phyloP scores from a whole-genome alignment of 92 coral and sea anemone species.

The Metridium senile region DNA sequence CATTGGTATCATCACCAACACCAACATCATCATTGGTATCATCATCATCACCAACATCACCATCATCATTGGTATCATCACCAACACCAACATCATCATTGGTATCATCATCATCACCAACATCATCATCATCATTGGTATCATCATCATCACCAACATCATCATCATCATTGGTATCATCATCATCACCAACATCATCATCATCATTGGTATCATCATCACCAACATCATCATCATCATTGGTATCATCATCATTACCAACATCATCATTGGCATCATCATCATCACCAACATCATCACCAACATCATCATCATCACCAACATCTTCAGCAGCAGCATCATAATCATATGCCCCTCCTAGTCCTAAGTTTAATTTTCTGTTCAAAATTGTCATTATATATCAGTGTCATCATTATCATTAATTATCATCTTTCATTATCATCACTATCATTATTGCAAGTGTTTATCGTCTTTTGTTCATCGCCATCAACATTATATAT shows the following conservation, averaged over 20 bases:
- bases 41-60: neutral
- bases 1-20: neutral
- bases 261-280: no score
- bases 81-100: constrained; percentile 6
- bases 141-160: neutral
- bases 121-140: neutral
- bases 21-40: neutral
- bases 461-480: no score
- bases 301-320: no score
- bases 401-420: no score
- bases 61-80: neutral
- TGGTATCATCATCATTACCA: neutral
- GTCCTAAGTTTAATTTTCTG: no score
- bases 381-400: no score
- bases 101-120: neutral
- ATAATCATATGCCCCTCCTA: no score
- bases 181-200: neutral
- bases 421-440: no score
- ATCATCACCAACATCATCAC: no score
- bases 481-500: neutral
- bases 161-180: neutral
- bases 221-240: neutral
- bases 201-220: neutral
- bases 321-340: no score
- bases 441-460: no score